Evolutionary conservation across 2,797 vertebrate genomes (phyloP), one percentile per base, ranked within the genome.

Genomic region (Paratrypauchen microcephalus): DNA sequence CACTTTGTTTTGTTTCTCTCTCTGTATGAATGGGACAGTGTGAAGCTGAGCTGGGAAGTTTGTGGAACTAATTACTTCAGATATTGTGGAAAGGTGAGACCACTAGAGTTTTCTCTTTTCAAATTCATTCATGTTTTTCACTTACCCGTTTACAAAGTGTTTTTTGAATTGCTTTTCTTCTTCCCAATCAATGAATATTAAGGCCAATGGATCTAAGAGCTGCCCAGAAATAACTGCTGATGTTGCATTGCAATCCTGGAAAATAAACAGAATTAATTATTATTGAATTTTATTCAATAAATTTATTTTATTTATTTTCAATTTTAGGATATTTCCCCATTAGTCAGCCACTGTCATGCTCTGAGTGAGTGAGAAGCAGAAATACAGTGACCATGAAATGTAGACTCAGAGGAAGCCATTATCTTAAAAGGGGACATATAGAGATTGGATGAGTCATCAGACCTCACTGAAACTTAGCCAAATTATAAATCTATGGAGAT

Each of bases 81-180:
- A 60, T 60, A 60, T 60, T 24, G 21, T 57, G 23, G 24, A 26
- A 57, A 57, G 55, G 23, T 23, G 72, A 75, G 83, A 76, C 36
- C 39, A 9, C 47, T 68, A 72, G 76, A 63, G 19, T 30, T 21
- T 6, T 41, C 19, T 39, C 1, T n/a, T 56, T 67, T 5, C 28
- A 26, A 52, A 21, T 63, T 68, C 36, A 66, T 73, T 68, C 1
- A 0, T 71, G 62, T 12, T 62, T 88, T 84, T 74, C 77, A 82
- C 72, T 76, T 63, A 36, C 71, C 73, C 72, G 81, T 85, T 77
- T 81, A 71, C 28, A 6, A 16, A 0, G 19, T 24, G 12, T 9
- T 70, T 69, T 77, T 77, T 80, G 80, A 70, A 86, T 82, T 77
- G 48, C 71, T 56, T 23, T 56, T 57, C 62, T 55, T 50, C n/a